Evolutionary conservation across 2,797 vertebrate species (phyloP), one percentile per base, ranked within the genome.

Genomic region (Phalloptychus januarius): DNA sequence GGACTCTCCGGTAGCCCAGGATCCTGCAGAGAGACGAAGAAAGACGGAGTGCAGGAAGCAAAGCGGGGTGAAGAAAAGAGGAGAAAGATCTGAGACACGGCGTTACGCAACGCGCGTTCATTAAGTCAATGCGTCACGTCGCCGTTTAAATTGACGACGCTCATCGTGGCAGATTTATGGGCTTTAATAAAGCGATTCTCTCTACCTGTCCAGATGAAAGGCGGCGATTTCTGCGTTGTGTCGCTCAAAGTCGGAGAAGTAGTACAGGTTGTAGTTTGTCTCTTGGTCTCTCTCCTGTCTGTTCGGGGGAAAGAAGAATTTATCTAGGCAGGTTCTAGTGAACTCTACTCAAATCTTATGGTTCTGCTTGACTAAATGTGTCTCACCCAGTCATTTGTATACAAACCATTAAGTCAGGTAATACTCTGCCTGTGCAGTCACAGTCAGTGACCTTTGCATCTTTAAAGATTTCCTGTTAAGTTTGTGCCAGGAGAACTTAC

Each of bases 171-270:
- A 45, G 40, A 25, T 58, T 20, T 16, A 70, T 44, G 40, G 23
- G 40, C 11, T 44, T 44, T 44, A 44, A 70, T 44, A 28, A n/a
- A 13, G 12, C 6, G 1, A 44, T 44, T 38, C 13, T 38, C 13
- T 2, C 12, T 89, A 97, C 96, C 96, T 96, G 94, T 97, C 96
- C 82, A 97, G 89, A 78, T 97, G 97, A 83, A 97, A 97, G 69
- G 96, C 96, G 76, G 94, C 91, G 0, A 97, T 96, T 90, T 97
- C 97, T 1, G 96, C 95, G 25, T 96, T 97, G 89, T 97, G 97
- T 70, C 96, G 92, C 88, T 97, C 97, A 77, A 97, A 97, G 91
- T 97, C 96, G 0, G 97, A 97, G 93, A 97, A 97, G 88, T 97
- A 98, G 90, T 96, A 97, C 40, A 97, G 96, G 87, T 98, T 96